phyloP scores from a whole-genome alignment of 1,140 invertebrate species.

The Orussus abietinus region DNA sequence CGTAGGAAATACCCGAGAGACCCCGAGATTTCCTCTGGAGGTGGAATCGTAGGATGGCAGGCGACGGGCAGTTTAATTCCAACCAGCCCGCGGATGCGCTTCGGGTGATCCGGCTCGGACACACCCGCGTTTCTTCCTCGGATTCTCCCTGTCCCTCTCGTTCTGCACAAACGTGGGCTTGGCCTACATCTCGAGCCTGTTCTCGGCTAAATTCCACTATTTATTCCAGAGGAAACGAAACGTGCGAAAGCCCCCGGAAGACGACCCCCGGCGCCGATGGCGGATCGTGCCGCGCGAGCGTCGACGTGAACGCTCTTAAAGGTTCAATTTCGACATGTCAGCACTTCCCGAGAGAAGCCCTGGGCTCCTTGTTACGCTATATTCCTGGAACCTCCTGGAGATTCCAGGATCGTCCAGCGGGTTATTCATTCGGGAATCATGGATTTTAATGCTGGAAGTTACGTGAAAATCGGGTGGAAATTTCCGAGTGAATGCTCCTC shows the following conservation, averaged over 20 bases:
- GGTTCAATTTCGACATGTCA: neutral
- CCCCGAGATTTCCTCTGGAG: neutral
- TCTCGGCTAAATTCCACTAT: conserved; percentile 7
- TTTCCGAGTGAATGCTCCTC: too few species aligned
- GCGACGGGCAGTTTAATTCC: conserved; percentile 15
- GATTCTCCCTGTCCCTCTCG: conserved; percentile 4
- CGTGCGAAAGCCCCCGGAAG: neutral
- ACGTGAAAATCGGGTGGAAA: too few species aligned
- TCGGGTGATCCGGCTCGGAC: conserved; percentile 13
- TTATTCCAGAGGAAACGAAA: conserved; percentile 9
- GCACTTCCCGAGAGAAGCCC: neutral
- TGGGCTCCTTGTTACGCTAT: too few species aligned
- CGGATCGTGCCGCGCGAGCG: neutral
- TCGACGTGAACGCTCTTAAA: neutral
- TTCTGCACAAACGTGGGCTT: neutral
- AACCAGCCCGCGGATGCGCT: conserved; percentile 16
- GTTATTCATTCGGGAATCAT: too few species aligned
- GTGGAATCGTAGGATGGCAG: conserved; percentile 8
- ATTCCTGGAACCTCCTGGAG: too few species aligned
- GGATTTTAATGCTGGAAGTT: too few species aligned
- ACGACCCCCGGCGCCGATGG: neutral
- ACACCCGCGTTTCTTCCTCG: conserved; percentile 7
- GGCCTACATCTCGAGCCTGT: neutral
- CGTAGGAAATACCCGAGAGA: neutral
- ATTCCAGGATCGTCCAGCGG: too few species aligned